A percentile compares a stretch with the other conserved stretches of the same genome.
Evolutionary conservation across 2,797 vertebrate species (phyloP).

Genomic region (Myoxocephalus aenaeus): DNA sequence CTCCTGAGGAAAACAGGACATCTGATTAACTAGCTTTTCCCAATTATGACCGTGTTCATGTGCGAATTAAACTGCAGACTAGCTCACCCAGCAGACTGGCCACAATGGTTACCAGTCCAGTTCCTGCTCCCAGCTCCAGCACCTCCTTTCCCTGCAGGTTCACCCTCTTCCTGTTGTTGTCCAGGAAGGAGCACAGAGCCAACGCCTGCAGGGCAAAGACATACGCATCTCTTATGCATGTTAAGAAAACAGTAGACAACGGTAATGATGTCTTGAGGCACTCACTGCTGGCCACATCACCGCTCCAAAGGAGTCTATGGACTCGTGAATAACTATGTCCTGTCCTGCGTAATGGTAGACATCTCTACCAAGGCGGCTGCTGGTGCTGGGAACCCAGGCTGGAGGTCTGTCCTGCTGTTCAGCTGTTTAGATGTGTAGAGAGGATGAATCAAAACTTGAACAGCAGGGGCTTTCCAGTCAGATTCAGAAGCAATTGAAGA

Average conservation of each 20-base stretch:
- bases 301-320: constrained; percentile 82
- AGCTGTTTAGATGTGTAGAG: constrained; percentile 44
- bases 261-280: not conserved
- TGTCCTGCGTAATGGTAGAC: constrained; percentile 86
- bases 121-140: constrained; percentile 94
- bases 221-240: not conserved
- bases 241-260: not conserved
- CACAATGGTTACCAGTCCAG: constrained; percentile 92
- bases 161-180: constrained; percentile 85
- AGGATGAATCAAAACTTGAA: not conserved
- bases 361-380: constrained; percentile 81
- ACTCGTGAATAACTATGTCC: constrained; percentile 89
- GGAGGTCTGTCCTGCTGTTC: constrained; percentile 53
- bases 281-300: constrained; percentile 73
- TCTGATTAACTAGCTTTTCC: not conserved
- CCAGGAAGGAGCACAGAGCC: constrained; percentile 91
- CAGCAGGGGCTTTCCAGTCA: not conserved
- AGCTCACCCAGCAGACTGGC: constrained; percentile 90
- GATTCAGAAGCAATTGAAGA: not conserved
- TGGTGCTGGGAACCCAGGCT: constrained; percentile 78
- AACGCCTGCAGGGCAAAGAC: constrained; percentile 79
- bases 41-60: not conserved
- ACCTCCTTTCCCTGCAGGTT: constrained; percentile 85
- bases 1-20: constrained; percentile 80
- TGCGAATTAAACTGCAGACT: not conserved